These are phyloP conservation scores for Drosophila paramelanica DNA, from an alignment of 2,888 invertebrate species.

Conservation along the genomic window DNA sequence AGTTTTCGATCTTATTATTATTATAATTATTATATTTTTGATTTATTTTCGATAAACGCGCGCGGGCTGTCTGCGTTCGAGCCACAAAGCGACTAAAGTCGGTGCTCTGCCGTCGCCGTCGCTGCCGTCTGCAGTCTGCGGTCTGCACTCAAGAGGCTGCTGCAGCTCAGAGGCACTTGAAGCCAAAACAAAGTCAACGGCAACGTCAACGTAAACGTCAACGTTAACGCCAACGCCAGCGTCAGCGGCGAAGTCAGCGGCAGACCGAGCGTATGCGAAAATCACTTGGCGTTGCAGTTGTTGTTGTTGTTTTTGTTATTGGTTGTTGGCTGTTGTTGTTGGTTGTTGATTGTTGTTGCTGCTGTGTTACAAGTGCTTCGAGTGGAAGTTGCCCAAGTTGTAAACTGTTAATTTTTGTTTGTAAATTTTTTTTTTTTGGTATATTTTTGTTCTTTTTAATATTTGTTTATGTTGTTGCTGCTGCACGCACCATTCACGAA, in stretches of 20 bases:
- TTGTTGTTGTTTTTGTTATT: conserved; percentile 13
- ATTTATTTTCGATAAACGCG: conserved; percentile 33
- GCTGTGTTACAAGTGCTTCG: conserved; percentile 43
- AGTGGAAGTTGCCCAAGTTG: conserved; percentile 32
- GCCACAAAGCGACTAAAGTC: conserved; percentile 67
- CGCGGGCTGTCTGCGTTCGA: conserved; percentile 57
- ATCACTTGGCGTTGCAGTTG: conserved; percentile 52
- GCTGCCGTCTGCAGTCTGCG: conserved; percentile 32
- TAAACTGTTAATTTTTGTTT: conserved; percentile 4
- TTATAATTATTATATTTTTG: background rate
- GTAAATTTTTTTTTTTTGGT: background rate
- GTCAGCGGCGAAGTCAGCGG: conserved; percentile 57
- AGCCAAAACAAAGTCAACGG: conserved; percentile 62
- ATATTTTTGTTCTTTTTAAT: background rate
- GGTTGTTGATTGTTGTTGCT: background rate
- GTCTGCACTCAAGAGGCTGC: conserved; percentile 36
- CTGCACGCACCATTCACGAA: conserved; percentile 45
- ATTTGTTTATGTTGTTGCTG: conserved; percentile 22
- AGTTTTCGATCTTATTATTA: conserved; percentile 3
- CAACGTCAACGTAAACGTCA: conserved; percentile 48
- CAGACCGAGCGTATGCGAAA: conserved; percentile 48
- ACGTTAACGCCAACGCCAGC: conserved; percentile 40
- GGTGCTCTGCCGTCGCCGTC: conserved; percentile 44
- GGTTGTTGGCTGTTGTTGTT: conserved; percentile 6
- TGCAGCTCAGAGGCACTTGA: conserved; percentile 43